Percentiles rank a stretch among this genome's conserved stretches.
Evolutionary conservation across 2,113 vertebrate genomes (phyloP).

Genomic region (Phalacrocorax carbo): DNA sequence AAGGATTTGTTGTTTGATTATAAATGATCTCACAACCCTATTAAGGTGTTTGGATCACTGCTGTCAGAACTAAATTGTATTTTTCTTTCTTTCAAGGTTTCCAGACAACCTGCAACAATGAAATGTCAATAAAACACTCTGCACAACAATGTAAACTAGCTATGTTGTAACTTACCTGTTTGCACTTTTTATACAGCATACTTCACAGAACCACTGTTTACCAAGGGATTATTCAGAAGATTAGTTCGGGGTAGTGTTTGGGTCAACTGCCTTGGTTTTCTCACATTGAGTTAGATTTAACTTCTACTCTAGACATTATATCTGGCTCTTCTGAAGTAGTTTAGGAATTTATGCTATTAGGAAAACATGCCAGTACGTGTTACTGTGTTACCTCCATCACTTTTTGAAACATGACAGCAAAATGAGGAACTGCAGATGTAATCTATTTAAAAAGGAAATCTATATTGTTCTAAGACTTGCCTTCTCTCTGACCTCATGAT

Average conservation of each 20-base stretch:
- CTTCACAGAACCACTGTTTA: neutral
- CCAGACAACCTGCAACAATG: neutral
- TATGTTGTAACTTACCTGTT: fast-evolving
- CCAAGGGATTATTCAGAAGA: neutral
- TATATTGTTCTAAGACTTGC: neutral
- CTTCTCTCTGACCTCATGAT: neutral
- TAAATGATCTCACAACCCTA: neutral
- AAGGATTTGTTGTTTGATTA: neutral
- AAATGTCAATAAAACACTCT: neutral
- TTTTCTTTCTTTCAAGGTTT: neutral
- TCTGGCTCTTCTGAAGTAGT: neutral
- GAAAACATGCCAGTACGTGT: neutral
- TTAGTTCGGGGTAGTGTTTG: neutral
- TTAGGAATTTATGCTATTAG: neutral
- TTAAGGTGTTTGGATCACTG: neutral
- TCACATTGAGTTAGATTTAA: neutral
- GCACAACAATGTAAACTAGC: neutral
- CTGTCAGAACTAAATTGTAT: neutral
- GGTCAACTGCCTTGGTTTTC: neutral
- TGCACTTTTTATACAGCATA: neutral
- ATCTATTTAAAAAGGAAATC: neutral
- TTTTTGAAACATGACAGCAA: neutral
- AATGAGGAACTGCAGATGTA: neutral
- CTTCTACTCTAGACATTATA: neutral
- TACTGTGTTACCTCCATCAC: neutral